A percentile compares a stretch with the other conserved stretches of the same genome.
Evolutionary conservation across 92 coral and sea anemone species (phyloP).

Genomic region (Phymanthus crucifer): DNA sequence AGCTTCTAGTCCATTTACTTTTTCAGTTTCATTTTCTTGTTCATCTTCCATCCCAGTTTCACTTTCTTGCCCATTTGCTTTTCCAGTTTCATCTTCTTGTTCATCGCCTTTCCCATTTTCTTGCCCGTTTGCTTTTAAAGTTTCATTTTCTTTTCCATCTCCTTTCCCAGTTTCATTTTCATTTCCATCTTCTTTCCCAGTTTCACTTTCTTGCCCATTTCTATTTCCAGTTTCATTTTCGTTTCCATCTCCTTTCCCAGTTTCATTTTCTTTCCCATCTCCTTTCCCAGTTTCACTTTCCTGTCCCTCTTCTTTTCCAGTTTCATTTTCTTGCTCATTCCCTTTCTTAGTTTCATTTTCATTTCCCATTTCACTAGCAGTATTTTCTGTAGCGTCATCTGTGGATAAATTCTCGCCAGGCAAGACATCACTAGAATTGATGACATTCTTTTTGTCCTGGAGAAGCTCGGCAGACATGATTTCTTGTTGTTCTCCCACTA

Average conservation of each 20-base stretch:
- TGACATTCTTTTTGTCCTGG: neutral
- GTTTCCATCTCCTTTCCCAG: neutral
- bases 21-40: too few species aligned
- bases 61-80: neutral
- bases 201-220: too few species aligned
- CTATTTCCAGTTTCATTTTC: too few species aligned
- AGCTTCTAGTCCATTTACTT: neutral
- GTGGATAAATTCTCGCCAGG: neutral
- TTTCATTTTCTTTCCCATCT: too few species aligned
- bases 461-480: neutral
- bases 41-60: too few species aligned
- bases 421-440: neutral
- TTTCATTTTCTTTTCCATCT: conserved; percentile 6
- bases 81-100: neutral
- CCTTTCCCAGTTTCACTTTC: too few species aligned
- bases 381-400: neutral
- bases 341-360: neutral
- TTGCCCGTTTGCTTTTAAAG: neutral
- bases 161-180: too few species aligned
- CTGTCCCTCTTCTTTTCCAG: neutral
- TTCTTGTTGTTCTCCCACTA: neutral
- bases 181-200: neutral
- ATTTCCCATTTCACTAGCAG: neutral
- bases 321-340: neutral
- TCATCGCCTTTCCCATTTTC: neutral